Percentiles rank a stretch among this genome's conserved stretches.
Conservation (phyloP, 2,888 invertebrate genomes). For the Abrostola triplasia region DNA sequence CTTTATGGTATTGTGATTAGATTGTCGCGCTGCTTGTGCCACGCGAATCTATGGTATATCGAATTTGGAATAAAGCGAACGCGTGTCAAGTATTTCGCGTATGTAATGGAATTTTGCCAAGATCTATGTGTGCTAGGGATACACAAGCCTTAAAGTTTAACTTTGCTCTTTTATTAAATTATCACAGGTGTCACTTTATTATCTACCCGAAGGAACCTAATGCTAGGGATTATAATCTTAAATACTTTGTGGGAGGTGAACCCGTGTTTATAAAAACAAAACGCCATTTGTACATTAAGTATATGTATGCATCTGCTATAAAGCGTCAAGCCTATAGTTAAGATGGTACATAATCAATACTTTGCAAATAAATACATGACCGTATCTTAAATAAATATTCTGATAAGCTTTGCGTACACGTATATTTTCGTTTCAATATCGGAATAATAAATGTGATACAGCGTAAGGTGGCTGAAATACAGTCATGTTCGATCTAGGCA, state of each 20-base stretch:
- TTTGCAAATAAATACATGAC: not conserved
- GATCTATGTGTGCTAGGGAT: conserved; percentile 48
- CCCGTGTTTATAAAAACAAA: not conserved
- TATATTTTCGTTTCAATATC: conserved; percentile 44
- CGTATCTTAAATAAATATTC: conserved; percentile 25
- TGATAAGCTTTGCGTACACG: conserved; percentile 18
- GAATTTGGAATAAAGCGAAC: conserved; percentile 75
- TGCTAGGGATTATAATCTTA: conserved; percentile 10
- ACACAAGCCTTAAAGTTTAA: conserved; percentile 36
- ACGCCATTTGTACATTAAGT: not conserved
- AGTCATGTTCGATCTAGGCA: conserved; percentile 58
- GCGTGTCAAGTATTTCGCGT: conserved; percentile 62
- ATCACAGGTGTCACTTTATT: conserved; percentile 30
- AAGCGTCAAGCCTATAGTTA: too few species aligned
- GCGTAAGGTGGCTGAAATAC: conserved; percentile 39
- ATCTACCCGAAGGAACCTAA: conserved; percentile 8
- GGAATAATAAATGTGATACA: conserved; percentile 45
- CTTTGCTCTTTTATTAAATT: conserved; percentile 36
- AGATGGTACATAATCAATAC: too few species aligned
- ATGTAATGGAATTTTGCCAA: conserved; percentile 54
- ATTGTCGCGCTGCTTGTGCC: conserved; percentile 74
- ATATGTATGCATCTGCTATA: too few species aligned
- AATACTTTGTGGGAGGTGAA: too few species aligned
- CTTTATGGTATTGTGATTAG: conserved; percentile 82
- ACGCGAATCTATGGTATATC: conserved; percentile 75